These are phyloP conservation scores for Sarcophilus harrisii DNA, from an alignment of 2,797 vertebrate species.

Conservation along the genomic window DNA sequence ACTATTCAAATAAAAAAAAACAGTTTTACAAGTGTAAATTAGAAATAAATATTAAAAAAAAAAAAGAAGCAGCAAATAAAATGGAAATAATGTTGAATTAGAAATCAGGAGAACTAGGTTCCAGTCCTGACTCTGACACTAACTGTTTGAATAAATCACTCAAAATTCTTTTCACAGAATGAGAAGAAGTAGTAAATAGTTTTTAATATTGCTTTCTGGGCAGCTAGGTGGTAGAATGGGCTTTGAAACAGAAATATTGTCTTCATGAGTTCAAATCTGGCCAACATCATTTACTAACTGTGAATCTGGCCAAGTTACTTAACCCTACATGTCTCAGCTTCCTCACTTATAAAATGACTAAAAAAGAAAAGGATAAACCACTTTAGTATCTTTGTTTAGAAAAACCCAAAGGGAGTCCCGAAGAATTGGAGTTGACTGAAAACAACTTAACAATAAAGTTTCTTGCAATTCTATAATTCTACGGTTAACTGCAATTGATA, in stretches of 20 bases:
- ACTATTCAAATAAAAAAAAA: not conserved
- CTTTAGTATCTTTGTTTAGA: not conserved
- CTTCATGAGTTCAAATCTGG: not conserved
- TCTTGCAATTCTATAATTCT: not conserved
- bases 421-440: not conserved
- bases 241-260: not conserved
- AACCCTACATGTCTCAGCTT: not conserved
- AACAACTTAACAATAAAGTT: not conserved
- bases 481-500: not conserved
- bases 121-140: not conserved
- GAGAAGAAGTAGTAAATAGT: not conserved
- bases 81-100: not conserved
- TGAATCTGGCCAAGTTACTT: not conserved
- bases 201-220: not conserved
- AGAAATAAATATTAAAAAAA: conserved; percentile 38
- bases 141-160: not conserved
- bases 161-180: not conserved
- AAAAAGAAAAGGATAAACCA: not conserved
- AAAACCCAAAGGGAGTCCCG: not conserved
- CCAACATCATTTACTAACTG: not conserved
- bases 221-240: not conserved
- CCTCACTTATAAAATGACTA: not conserved
- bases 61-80: not conserved
- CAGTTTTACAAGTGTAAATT: not conserved
- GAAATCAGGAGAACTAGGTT: not conserved